phyloP scores from a whole-genome alignment of 2,888 invertebrate genomes.

The Drosophila merina region DNA sequence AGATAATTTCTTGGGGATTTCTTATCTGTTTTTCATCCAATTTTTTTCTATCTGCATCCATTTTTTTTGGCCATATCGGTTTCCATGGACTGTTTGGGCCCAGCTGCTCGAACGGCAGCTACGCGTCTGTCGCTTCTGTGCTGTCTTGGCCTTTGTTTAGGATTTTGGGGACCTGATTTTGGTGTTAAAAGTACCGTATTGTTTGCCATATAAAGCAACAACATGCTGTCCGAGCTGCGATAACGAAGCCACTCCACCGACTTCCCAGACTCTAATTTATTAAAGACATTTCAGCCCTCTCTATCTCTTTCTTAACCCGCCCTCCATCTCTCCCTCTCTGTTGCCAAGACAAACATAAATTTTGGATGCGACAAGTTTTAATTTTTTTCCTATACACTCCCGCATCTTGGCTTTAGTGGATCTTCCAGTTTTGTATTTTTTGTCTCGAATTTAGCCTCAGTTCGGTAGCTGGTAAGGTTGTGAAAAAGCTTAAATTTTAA shows the following conservation, averaged over 20 bases:
- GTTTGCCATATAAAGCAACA: constrained; percentile 72
- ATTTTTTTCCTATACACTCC: constrained; percentile 50
- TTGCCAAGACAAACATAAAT: constrained; percentile 66
- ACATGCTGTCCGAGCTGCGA: constrained; percentile 64
- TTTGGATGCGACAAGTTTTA: constrained; percentile 66
- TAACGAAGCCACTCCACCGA: constrained; percentile 45
- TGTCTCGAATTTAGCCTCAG: constrained; percentile 30
- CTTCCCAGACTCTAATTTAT: constrained; percentile 67
- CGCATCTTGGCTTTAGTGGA: background rate
- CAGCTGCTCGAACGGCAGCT: constrained; percentile 77
- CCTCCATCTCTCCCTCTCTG: constrained; percentile 46
- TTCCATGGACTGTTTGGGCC: constrained; percentile 32
- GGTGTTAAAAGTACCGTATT: constrained; percentile 80
- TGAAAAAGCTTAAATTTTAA: constrained; percentile 80
- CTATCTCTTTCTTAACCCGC: constrained; percentile 7
- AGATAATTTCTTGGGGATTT: no score
- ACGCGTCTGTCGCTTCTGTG: constrained; percentile 76
- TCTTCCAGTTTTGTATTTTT: constrained; percentile 11
- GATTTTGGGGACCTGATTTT: constrained; percentile 53
- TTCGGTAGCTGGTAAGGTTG: constrained; percentile 74
- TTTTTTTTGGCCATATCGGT: constrained; percentile 12
- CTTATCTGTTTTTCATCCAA: background rate
- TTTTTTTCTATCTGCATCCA: background rate
- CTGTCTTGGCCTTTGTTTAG: constrained; percentile 72
- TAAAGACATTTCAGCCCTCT: constrained; percentile 40